Evolutionary conservation across 2,113 vertebrate species (phyloP), one percentile per base, ranked within the genome.

Genomic region (Cephalopterus ornatus): DNA sequence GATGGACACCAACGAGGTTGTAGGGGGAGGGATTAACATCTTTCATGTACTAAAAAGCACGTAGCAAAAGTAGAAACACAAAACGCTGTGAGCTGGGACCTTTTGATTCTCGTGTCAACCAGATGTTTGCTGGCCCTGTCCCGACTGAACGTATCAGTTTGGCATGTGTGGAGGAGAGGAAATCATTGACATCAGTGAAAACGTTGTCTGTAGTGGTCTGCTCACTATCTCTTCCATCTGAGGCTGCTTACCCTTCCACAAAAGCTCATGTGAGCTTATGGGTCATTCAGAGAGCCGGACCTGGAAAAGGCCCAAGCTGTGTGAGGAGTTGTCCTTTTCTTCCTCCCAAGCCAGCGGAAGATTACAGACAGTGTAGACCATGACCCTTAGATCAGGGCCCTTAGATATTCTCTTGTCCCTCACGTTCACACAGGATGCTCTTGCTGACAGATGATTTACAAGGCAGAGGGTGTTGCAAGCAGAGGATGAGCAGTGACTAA

Each of bases 41-140:
- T 93, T 75, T 20, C 14, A 21, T 33, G 24, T 87, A 56, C 22
- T 92, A 65, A 59, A 81, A 92, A 61, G 49, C 49, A n/a, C 6
- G 5, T 72, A 85, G 41, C 59, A 65, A 39, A 91, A 85, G 56
- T 44, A 61, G 44, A 65, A 91, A 5, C 62, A 66, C 73, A 46
- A 14, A 68, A 42, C 53, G 11, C 19, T 65, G 32, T 50, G 84
- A 77, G 49, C 81, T 87, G 46, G 53, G 66, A 88, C 70, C 89
- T 94, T 87, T 74, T 72, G 74, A 27, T 82, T 79, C 66, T 91
- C 2, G 4, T 93, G 89, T 96, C 92, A 89, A 44, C 65, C 93
- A 96, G 95, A 93, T 92, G 87, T 95, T 95, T 94, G 87, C 81
- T 93, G 93, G 94, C 93, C 84, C 92, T 82, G 86, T 56, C 81